Base-by-base conservation (phyloP, 2,113 vertebrate genomes). In the Oreochromis spilurus region DNA sequence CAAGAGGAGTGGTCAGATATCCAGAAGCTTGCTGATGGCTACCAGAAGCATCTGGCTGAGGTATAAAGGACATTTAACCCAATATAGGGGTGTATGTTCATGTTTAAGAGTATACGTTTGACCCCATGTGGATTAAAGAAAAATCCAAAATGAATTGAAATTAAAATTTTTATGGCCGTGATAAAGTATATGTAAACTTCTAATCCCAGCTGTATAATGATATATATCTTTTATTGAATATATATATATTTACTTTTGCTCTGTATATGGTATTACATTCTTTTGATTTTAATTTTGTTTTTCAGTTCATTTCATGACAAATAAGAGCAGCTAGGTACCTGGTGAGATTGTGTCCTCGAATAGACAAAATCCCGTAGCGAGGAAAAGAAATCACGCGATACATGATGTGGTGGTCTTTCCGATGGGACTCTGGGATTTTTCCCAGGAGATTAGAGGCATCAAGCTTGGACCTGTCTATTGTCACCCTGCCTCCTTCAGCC, bases 371-470 rank as follows among this genome's bases (percentile, higher is more conserved):
- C 3, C 97, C 98, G 2, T 97, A 96, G 0, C 55, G 92, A 1
- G 97, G 97, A 82, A 97, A 95, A 83, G 92, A 95, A n/a, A 92
- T 94, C 62, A 99, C 95, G 53, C 97, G 95, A 91, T 97, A 98
- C 96, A 97, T 96, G 80, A 97, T 93, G 90, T 98, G 96, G 62
- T 97, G 97, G 9, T 92, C 86, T 72, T 95, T 94, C 1, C 89
- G 91, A 9, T 96, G 93, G 3, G 91, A 75, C 55, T 97, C 94
- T 17, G 97, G 96, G 11, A 98, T 84, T 82, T 96, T 97, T 77
- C 91, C 82, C 65, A 98, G 91, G 7, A 98, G 96, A 84, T 98
- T 98, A 62, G 97, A 97, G 54, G 97, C 97, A 90, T 98, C 97
- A 50, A 98, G 92, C 91, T 97, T 97, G 14, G 96, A 96, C 43